Base-by-base conservation (phyloP, 2,797 vertebrate species). In the Neoniphon sammara region DNA sequence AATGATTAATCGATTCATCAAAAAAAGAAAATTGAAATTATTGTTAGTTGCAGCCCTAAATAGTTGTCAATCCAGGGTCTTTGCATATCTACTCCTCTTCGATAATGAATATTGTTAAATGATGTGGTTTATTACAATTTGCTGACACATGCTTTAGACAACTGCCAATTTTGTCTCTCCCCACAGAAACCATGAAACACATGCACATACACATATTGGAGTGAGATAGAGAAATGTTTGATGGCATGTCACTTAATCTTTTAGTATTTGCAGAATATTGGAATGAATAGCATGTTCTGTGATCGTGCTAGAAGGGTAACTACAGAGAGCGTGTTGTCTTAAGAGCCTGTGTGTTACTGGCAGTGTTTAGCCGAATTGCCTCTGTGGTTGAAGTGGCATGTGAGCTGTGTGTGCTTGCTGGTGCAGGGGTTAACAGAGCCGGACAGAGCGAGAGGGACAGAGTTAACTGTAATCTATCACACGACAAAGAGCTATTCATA, bases 401-500 rank as follows among this genome's bases (percentile, higher is more conserved):
- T 88, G 87, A 90, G 87, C 70, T 10, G 69, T 73, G 66, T 77
- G 74, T 62, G 70, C 71, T 78, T 66, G 60, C 77, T 71, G 67
- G 77, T 58, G 60, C 70, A 82, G 69, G 83, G 87, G 85, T 86
- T 89, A 90, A 85, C 77, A 2, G 72, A 73, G 80, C 77, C 65
- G 85, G 88, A 91, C 82, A 59, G 83, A 92, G 89, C 66, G 84
- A 85, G 91, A 88, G 87, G 87, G 88, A 83, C 90, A 89, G 90
- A 91, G 91, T 92, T 94, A 91, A 95, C 92, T 93, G 93, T 94
- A 95, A 95, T 94, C 93, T 93, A 89, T 93, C 87, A 85, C 90
- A 90, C 86, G 84, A 95, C 94, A 95, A 95, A 95, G 94, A 94
- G 91, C 93, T 92, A 93, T 95, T 95, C 94, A 95, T 93, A 93